A percentile compares a stretch with the other conserved stretches of the same genome.
Evolutionary conservation across 2,888 invertebrate species (phyloP).

Genomic region (Dusona sp.): DNA sequence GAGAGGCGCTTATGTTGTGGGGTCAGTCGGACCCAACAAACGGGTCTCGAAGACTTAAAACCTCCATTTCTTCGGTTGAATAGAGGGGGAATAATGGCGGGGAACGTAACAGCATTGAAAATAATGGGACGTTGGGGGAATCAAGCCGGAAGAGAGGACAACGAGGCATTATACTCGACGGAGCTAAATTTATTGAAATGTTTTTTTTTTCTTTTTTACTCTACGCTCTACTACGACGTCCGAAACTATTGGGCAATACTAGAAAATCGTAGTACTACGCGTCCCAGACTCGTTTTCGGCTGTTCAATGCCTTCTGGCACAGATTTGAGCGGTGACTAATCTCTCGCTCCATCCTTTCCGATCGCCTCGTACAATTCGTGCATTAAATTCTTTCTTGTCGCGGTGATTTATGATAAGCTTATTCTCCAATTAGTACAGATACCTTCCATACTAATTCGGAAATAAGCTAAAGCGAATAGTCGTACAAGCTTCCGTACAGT

Average conservation of each 20-base stretch:
- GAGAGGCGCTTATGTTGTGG: constrained; percentile 50
- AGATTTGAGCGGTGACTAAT: constrained; percentile 14
- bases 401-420: constrained; percentile 8
- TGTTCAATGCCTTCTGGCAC: not conserved
- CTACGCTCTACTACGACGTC: constrained; percentile 74
- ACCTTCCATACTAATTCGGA: no score
- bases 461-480: no score
- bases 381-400: constrained; percentile 18
- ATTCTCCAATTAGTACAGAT: constrained; percentile 9
- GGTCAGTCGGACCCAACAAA: constrained; percentile 62
- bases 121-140: constrained; percentile 68
- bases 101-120: constrained; percentile 54
- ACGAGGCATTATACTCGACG: constrained; percentile 64
- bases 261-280: constrained; percentile 45
- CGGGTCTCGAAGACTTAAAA: constrained; percentile 54
- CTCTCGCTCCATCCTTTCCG: not conserved
- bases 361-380: not conserved
- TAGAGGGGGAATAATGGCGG: constrained; percentile 52
- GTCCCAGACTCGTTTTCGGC: not conserved
- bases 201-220: constrained; percentile 74
- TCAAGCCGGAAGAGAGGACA: constrained; percentile 65
- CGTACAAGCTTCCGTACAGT: not conserved
- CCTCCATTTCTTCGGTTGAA: constrained; percentile 30
- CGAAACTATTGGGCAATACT: constrained; percentile 62
- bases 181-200: constrained; percentile 56